Conservation (phyloP, 1,140 invertebrate species). For the Andrena cerasifolii region DNA sequence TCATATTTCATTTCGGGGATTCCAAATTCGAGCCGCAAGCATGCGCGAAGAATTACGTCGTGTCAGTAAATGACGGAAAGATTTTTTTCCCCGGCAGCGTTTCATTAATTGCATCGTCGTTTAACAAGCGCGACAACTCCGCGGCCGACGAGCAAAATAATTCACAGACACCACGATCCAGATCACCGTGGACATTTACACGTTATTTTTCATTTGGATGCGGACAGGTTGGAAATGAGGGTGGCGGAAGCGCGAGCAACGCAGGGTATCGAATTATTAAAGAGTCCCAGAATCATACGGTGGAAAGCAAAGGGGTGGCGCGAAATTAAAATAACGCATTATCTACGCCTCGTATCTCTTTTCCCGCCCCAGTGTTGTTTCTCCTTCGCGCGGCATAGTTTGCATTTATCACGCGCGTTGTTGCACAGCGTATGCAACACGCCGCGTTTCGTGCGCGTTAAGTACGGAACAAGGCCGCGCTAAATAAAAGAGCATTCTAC, state of each 20-base stretch:
- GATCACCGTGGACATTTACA: neutral
- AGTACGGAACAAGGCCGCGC: neutral
- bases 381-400: constrained; percentile 1
- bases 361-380: constrained; percentile 2
- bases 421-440: neutral
- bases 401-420: constrained; percentile 41
- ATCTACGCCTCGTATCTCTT: neutral
- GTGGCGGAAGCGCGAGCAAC: neutral
- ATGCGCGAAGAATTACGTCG: too few relatives aligned
- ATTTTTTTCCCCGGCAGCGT: neutral
- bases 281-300: neutral
- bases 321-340: constrained; percentile 42
- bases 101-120: neutral
- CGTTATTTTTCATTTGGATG: constrained; percentile 19
- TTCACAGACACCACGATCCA: neutral
- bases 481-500: constrained; percentile 45
- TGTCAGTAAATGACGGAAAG: neutral
- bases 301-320: neutral
- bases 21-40: too few relatives aligned
- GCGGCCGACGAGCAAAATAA: neutral
- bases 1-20: too few relatives aligned
- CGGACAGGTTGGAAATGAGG: neutral
- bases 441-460: neutral
- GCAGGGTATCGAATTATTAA: constrained; percentile 17
- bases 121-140: neutral